phyloP scores from a whole-genome alignment of 2,797 vertebrate species.

The Melanotaenia trifasciata region DNA sequence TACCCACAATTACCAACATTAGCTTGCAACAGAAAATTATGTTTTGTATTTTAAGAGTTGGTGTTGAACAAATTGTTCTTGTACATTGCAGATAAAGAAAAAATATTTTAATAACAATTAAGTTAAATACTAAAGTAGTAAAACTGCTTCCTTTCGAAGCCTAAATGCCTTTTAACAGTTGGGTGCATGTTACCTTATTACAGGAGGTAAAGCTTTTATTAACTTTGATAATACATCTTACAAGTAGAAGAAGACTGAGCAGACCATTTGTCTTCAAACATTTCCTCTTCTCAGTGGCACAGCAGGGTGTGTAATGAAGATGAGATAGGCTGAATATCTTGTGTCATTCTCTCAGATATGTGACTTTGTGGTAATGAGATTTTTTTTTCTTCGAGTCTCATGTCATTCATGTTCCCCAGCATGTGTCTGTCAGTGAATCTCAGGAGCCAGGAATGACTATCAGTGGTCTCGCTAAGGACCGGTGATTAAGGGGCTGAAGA shows the following conservation, averaged over 20 bases:
- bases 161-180: conserved; percentile 18
- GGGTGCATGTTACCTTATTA: conserved; percentile 22
- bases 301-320: conserved; percentile 71
- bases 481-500: conserved; percentile 64
- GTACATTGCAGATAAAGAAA: background rate
- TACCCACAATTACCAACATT: conserved; percentile 27
- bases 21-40: background rate
- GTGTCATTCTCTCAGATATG: conserved; percentile 56
- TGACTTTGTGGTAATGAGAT: conserved; percentile 73
- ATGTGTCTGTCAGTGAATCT: conserved; percentile 64
- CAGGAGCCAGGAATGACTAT: conserved; percentile 71
- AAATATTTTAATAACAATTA: background rate
- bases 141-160: background rate
- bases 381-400: conserved; percentile 55
- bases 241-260: conserved; percentile 56
- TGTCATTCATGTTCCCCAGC: conserved; percentile 65
- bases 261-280: conserved; percentile 67
- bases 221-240: conserved; percentile 64
- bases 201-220: conserved; percentile 46
- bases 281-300: conserved; percentile 53
- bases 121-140: background rate
- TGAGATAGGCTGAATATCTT: conserved; percentile 58
- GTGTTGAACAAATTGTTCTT: background rate
- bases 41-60: background rate
- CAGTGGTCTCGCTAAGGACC: conserved; percentile 64